A percentile compares a stretch with the other conserved stretches of the same genome.
Evolutionary conservation across 2,888 invertebrate genomes (phyloP).

Genomic region (Nebria salina): DNA sequence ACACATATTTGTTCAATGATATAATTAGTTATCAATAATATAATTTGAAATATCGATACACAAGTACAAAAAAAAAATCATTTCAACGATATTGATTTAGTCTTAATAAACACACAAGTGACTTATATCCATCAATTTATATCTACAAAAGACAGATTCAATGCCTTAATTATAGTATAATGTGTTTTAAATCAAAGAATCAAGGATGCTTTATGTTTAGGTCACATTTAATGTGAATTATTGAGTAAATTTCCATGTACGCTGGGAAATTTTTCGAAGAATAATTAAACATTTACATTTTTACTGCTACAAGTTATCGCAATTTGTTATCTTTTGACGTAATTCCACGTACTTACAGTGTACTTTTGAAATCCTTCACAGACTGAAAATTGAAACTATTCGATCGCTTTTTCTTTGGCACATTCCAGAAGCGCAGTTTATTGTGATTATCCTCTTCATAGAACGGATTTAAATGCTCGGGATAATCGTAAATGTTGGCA

Average conservation of each 20-base stretch:
- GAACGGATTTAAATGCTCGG: slow-evolving; percentile 81
- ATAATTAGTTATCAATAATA: background rate
- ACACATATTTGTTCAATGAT: background rate
- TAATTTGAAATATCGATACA: background rate
- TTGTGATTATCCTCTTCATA: slow-evolving; percentile 65
- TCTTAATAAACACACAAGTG: background rate
- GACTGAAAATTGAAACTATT: slow-evolving; percentile 71
- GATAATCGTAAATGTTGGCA: slow-evolving; percentile 68
- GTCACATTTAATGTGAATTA: background rate
- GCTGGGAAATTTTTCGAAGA: background rate
- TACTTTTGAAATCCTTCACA: slow-evolving; percentile 58
- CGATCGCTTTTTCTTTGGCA: slow-evolving; percentile 66
- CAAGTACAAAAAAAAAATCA: background rate
- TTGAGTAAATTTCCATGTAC: background rate
- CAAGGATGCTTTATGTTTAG: background rate
- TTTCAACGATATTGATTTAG: background rate
- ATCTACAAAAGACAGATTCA: background rate
- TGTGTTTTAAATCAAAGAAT: background rate
- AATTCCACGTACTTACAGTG: slow-evolving; percentile 66
- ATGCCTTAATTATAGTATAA: background rate
- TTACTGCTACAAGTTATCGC: background rate
- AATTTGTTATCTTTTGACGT: background rate
- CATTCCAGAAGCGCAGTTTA: slow-evolving; percentile 70
- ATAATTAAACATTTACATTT: background rate
- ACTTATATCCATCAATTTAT: background rate